phyloP scores from a whole-genome alignment of 2,888 invertebrate genomes.

The Chymomyza amoena region DNA sequence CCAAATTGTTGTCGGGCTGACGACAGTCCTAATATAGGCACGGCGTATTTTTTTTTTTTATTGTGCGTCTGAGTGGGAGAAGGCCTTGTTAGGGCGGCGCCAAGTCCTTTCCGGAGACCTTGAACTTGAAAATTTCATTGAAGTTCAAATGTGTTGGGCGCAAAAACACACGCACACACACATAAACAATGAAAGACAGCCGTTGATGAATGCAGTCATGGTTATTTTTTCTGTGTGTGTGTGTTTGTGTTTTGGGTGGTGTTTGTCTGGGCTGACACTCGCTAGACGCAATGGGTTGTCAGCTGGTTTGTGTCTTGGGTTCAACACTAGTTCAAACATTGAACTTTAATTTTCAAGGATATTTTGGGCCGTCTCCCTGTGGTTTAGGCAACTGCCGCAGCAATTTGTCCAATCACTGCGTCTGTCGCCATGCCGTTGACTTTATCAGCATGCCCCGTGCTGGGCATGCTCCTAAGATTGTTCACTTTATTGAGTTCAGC shows the following conservation, averaged over 20 bases:
- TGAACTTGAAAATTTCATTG: slow-evolving; percentile 74
- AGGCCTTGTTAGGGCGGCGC: slow-evolving; percentile 27
- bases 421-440: background rate
- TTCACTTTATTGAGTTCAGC: slow-evolving; percentile 58
- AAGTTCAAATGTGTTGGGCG: slow-evolving; percentile 41
- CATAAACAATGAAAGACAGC: slow-evolving; percentile 36
- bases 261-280: slow-evolving; percentile 17
- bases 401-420: slow-evolving; percentile 31
- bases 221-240: too few relatives aligned
- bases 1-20: background rate
- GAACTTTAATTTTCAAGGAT: slow-evolving; percentile 72
- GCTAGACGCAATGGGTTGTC: slow-evolving; percentile 30
- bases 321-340: slow-evolving; percentile 65
- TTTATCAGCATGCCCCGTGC: slow-evolving; percentile 9
- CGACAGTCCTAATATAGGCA: slow-evolving; percentile 4
- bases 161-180: slow-evolving; percentile 12
- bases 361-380: slow-evolving; percentile 28
- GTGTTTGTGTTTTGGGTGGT: background rate
- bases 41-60: slow-evolving; percentile 20
- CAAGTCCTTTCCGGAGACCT: slow-evolving; percentile 71
- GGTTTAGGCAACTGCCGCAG: slow-evolving; percentile 4
- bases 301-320: slow-evolving; percentile 29
- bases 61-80: slow-evolving; percentile 5
- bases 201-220: slow-evolving; percentile 45
- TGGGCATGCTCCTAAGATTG: slow-evolving; percentile 47